Evolutionary conservation across 2,113 vertebrate species (phyloP), one percentile per base, ranked within the genome.

Genomic region (Tenrec ecaudatus): DNA sequence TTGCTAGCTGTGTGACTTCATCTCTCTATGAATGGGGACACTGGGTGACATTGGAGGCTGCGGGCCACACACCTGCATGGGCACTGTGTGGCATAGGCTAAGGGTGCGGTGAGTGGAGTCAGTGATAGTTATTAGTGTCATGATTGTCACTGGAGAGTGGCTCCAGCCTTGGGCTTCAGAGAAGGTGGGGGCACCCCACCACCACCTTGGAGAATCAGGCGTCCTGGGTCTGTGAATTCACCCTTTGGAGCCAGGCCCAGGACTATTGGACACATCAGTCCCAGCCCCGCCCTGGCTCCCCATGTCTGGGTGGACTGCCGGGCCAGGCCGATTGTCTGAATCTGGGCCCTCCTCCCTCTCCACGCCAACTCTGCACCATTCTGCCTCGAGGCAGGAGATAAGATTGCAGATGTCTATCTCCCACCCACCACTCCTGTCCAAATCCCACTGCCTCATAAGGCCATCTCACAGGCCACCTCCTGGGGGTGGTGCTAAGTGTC

Each of bases 271-370:
- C 0, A 33, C 75, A 82, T 47, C 33, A 19, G 57, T 43, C 62
- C 60, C 33, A 19, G 71, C 17, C 17, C 31, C 1, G 3, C 27
- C 14, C 0, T 0, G 0, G 20, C 19, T 22, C 31, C 31, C 68
- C 16, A n/a, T 1, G 53, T 33, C 38, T 36, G 38, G 43, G 25
- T 29, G 2, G 9, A 10, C 9, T 66, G 64, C 25, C 23, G 25
- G 25, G 23, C 25, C 25, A n/a, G n/a, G n/a, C n/a, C n/a, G n/a
- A n/a, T 66, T 66, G 60, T 62, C 16, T 62, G 60, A 62, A 62
- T 62, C 9, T 66, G 64, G 9, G 64, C 25, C 25, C 25, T 66
- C 22, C 25, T 27, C 20, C 19, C 76, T 14, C 2, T 20, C 66
- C 57, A 36, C 14, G 1, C 31, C 4, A n/a, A 25, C 33, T 53